These are phyloP conservation scores for Escarpia spicata DNA, from an alignment of 2,888 invertebrate genomes.

Conservation along the genomic window DNA sequence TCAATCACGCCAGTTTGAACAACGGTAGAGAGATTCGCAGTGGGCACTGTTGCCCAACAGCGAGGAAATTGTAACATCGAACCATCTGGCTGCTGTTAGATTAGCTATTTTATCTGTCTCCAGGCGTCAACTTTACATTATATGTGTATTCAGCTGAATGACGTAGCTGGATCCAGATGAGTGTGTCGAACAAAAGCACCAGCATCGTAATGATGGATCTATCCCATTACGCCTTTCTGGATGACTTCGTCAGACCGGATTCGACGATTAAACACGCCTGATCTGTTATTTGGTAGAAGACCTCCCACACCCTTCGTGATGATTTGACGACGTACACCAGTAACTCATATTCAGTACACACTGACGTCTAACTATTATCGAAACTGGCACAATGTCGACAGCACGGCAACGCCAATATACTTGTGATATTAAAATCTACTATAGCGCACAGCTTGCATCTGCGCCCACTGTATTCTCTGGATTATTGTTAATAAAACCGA, in stretches of 20 bases:
- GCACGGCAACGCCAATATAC: not conserved
- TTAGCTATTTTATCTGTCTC: not conserved
- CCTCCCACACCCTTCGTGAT: not conserved
- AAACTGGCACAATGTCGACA: not conserved
- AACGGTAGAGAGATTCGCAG: not conserved
- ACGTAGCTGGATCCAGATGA: not conserved
- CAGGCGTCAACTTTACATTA: not conserved
- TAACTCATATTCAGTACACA: not conserved
- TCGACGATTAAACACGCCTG: not conserved
- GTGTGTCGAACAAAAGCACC: not conserved
- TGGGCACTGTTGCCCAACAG: not conserved
- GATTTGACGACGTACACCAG: not conserved
- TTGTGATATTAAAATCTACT: not conserved
- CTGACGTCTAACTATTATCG: not conserved
- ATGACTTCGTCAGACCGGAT: not conserved
- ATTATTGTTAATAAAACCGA: not conserved
- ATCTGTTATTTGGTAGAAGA: not conserved
- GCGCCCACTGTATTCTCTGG: not conserved
- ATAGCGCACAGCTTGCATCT: constrained; percentile 8
- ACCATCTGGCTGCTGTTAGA: not conserved
- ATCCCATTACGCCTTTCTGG: not conserved
- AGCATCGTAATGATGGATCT: not conserved
- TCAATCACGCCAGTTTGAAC: not conserved
- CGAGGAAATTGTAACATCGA: not conserved
- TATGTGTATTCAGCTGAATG: not conserved